Evolutionary conservation across 2,888 invertebrate species (phyloP).

Genomic region (Labia minor): DNA sequence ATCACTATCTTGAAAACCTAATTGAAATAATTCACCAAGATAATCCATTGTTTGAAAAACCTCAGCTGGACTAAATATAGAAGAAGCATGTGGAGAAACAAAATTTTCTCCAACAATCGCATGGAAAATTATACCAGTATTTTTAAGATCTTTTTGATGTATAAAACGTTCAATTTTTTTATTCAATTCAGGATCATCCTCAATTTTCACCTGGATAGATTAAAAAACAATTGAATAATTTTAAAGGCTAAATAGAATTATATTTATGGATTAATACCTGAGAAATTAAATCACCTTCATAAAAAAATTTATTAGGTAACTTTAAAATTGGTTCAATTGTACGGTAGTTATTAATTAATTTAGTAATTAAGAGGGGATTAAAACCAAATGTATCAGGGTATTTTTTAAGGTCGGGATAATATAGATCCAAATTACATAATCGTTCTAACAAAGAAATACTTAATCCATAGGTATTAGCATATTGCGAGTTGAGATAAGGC

Average conservation of each 20-base stretch:
- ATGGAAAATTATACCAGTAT: constrained; percentile 14
- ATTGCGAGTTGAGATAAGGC: constrained; percentile 60
- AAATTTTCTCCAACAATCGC: constrained; percentile 15
- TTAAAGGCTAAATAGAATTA: no score
- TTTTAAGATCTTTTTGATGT: background rate
- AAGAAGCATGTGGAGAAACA: constrained; percentile 33
- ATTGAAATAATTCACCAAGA: constrained; percentile 52
- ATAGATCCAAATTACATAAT: constrained; percentile 29
- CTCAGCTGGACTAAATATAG: constrained; percentile 84
- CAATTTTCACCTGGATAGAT: background rate
- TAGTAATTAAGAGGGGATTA: constrained; percentile 73
- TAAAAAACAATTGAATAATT: background rate
- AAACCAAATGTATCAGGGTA: constrained; percentile 36
- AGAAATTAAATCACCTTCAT: constrained; percentile 63
- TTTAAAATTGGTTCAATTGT: constrained; percentile 66
- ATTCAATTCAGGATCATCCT: background rate
- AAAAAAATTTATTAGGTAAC: constrained; percentile 72
- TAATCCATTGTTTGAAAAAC: constrained; percentile 54
- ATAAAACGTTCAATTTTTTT: background rate
- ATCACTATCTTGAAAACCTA: constrained; percentile 51
- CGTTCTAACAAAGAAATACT: constrained; percentile 56
- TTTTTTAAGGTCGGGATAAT: background rate
- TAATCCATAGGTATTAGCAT: constrained; percentile 55
- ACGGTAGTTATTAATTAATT: constrained; percentile 74
- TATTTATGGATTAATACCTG: no score